Percentiles rank a stretch among this genome's conserved stretches.
Evolutionary conservation across 2,113 vertebrate genomes (phyloP).

Genomic region (Trogon melanurus): DNA sequence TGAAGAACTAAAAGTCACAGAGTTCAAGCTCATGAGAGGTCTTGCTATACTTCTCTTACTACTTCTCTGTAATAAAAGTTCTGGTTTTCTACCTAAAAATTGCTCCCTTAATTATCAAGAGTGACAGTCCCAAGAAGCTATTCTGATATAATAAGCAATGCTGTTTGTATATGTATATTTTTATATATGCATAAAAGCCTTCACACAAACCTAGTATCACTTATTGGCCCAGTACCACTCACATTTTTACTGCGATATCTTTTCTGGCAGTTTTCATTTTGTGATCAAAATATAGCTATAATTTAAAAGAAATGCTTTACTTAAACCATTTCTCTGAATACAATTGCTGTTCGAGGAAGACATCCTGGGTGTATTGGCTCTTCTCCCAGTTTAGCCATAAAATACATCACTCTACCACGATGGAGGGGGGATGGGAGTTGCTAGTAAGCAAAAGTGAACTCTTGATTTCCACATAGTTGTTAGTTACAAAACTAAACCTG

Average conservation of each 20-base stretch:
- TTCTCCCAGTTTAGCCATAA: constrained; percentile 32
- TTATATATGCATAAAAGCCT: background rate
- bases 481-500: background rate
- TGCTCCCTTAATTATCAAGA: background rate
- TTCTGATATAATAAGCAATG: background rate
- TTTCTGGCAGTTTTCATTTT: constrained; percentile 24
- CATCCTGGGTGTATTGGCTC: background rate
- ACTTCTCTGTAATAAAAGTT: background rate
- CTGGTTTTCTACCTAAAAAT: background rate
- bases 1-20: background rate
- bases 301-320: background rate
- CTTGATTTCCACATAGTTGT: background rate
- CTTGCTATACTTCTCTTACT: background rate
- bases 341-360: constrained; percentile 23
- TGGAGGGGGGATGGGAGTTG: background rate
- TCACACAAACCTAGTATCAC: background rate
- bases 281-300: constrained; percentile 18
- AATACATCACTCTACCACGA: background rate
- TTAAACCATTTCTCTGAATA: constrained; percentile 9
- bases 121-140: background rate
- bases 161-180: background rate
- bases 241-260: constrained; percentile 2
- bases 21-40: background rate
- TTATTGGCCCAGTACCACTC: background rate
- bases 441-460: background rate